Evolutionary conservation across 1,140 invertebrate genomes (phyloP).

Genomic region (Zaprionus camerounensis): DNA sequence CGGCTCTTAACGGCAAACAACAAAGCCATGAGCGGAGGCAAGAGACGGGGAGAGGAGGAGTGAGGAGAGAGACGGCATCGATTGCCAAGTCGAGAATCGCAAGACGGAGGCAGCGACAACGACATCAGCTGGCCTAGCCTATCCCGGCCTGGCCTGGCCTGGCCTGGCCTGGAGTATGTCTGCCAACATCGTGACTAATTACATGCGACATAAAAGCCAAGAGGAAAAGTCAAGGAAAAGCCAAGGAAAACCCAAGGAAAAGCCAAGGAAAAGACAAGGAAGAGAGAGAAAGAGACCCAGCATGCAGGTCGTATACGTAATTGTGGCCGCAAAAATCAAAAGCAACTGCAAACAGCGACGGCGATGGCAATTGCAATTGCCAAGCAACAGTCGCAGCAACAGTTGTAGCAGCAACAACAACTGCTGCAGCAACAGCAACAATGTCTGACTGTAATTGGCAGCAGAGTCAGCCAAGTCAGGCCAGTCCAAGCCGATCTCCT

Average conservation of each 20-base stretch:
- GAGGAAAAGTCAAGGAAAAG: conserved; percentile 49
- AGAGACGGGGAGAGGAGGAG: not conserved
- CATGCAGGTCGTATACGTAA: conserved; percentile 74
- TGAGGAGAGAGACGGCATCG: conserved; percentile 45
- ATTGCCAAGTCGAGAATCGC: conserved; percentile 62
- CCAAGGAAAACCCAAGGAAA: conserved; percentile 11
- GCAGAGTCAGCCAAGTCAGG: conserved; percentile 53
- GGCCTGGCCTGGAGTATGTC: conserved; percentile 76
- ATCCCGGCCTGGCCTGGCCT: not conserved
- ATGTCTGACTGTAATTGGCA: conserved; percentile 67
- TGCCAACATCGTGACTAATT: conserved; percentile 82
- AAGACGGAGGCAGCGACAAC: conserved; percentile 26
- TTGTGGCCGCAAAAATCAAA: conserved; percentile 47
- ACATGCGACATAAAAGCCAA: conserved; percentile 78
- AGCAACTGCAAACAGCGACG: conserved; percentile 55
- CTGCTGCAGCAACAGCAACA: conserved; percentile 28
- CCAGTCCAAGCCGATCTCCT: conserved; percentile 27
- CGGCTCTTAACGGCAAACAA: conserved; percentile 67
- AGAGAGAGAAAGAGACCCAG: conserved; percentile 15
- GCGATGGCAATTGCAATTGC: conserved; percentile 39
- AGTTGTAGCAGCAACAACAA: conserved; percentile 17
- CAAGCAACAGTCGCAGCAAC: conserved; percentile 10
- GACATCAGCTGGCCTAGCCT: conserved; percentile 20
- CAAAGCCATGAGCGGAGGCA: conserved; percentile 38
- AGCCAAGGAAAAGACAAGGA: conserved; percentile 20